These are phyloP conservation scores for Sander lucioperca DNA, from an alignment of 2,113 vertebrate species.

Conservation along the genomic window DNA sequence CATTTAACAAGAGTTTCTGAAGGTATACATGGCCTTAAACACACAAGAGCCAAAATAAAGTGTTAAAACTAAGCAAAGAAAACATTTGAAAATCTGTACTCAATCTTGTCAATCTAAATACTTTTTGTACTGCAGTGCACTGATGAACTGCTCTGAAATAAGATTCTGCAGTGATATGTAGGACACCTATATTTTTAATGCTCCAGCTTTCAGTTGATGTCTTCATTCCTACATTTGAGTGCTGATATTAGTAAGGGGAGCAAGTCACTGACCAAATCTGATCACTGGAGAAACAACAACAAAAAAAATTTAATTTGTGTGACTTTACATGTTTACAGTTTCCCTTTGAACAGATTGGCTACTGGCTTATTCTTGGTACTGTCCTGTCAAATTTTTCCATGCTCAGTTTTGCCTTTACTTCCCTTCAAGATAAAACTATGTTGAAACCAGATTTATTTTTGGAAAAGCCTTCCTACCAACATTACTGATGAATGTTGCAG, in stretches of 20 bases:
- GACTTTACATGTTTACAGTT: conserved; percentile 43
- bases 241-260: conserved; percentile 15
- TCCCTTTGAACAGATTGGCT: conserved; percentile 46
- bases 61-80: conserved; percentile 56
- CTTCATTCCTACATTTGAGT: conserved; percentile 13
- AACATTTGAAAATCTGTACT: conserved; percentile 35
- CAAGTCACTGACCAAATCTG: conserved; percentile 30
- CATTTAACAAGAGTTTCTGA: conserved; percentile 9
- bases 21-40: neutral
- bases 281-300: conserved; percentile 41
- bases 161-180: neutral
- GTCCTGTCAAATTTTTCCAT: conserved; percentile 42
- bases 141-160: conserved; percentile 10
- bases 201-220: neutral
- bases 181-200: no score
- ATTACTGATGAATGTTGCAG: conserved; percentile 30
- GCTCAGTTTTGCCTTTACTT: conserved; percentile 49
- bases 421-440: conserved; percentile 40
- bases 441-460: conserved; percentile 79
- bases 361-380: conserved; percentile 20
- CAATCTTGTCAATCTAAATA: neutral
- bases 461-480: conserved; percentile 4
- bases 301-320: neutral
- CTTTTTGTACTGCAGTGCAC: conserved; percentile 4
- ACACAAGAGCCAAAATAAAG: neutral